Evolutionary conservation across 1,140 invertebrate genomes (phyloP), one percentile per base, ranked within the genome.

Genomic region (Lordiphosa stackelbergi): DNA sequence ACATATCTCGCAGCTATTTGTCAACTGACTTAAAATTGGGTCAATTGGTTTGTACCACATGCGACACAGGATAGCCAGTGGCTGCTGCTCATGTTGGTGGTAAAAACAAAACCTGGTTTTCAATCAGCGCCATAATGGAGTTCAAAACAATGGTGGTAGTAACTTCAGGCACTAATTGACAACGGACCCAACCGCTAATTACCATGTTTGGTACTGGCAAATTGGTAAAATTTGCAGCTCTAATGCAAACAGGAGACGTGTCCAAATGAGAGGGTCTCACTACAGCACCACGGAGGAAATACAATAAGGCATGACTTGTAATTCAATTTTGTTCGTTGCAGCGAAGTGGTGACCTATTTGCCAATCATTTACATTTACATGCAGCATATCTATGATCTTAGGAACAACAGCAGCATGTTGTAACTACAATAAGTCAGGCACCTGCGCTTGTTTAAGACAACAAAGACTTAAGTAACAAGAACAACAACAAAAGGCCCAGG

Each of bases 11-110:
- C 72, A 83, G 77, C 72, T 73, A 69, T 71, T 71, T 71, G 69
- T 69, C 64, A 64, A 59, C 64, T 66, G 72, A 60, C 69, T 83
- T 83, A 83, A 73, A 77, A 83, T 83, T 83, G 72, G 77, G 77
- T 77, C 77, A 70, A 83, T 83, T 77, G 77, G 77, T 71, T 77
- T 64, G 61, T 60, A 68, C 64, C 77, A 63, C 72, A 83, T 77
- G 49, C 45, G 59, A 60, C 51, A 71, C 35, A 37, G 53, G 60
- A 53, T 31, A 71, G 38, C 31, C 53, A 51, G 31, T 34, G 43
- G 24, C 7, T 46, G 8, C 8, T 28, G 28, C 22, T 40, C 49
- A 46, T 48, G 43, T 16, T 43, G 35, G 41, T 53, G 13, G 45
- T 24, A 59, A 47, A 57, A 69, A 47, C 52, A 48, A 72, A 75